phyloP scores from a whole-genome alignment of 2,888 invertebrate species.

The Ophonus ardosiacus region DNA sequence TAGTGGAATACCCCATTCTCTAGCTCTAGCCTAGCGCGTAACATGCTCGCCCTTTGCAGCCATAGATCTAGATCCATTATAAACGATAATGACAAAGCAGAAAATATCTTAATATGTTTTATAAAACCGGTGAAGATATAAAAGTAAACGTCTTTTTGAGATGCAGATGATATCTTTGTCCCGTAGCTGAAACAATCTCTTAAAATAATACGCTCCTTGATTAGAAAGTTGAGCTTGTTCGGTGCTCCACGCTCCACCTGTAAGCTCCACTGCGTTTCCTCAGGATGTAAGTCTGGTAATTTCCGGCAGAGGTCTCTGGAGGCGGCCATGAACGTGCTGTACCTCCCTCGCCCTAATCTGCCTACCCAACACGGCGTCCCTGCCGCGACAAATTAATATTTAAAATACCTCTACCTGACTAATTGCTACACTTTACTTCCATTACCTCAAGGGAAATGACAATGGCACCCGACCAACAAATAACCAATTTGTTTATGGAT shows the following conservation, averaged over 20 bases:
- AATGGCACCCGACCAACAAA: conserved; percentile 4
- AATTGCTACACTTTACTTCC: conserved; percentile 57
- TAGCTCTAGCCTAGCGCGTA: no score
- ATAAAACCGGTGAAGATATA: background rate
- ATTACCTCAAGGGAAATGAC: conserved; percentile 34
- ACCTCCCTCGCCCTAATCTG: conserved; percentile 1
- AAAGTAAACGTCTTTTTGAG: conserved; percentile 34
- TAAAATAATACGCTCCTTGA: conserved; percentile 52
- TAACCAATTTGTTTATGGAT: background rate
- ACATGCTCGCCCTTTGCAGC: no score
- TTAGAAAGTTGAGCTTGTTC: conserved; percentile 42
- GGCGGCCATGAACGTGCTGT: conserved; percentile 37
- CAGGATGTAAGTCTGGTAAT: conserved; percentile 61
- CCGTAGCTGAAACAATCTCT: conserved; percentile 49
- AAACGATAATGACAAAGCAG: background rate
- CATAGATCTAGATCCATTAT: background rate
- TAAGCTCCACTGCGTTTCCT: conserved; percentile 48
- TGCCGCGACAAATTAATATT: conserved; percentile 56
- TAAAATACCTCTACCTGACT: conserved; percentile 56
- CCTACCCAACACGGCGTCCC: background rate
- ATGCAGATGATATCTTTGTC: conserved; percentile 48
- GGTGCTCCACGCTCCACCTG: conserved; percentile 37
- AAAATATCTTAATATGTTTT: background rate
- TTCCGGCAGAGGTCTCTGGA: conserved; percentile 55
- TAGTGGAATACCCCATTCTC: no score